A percentile compares a stretch with the other conserved stretches of the same genome.
phyloP scores from a whole-genome alignment of 2,113 vertebrate species.

The Pheucticus melanocephalus region DNA sequence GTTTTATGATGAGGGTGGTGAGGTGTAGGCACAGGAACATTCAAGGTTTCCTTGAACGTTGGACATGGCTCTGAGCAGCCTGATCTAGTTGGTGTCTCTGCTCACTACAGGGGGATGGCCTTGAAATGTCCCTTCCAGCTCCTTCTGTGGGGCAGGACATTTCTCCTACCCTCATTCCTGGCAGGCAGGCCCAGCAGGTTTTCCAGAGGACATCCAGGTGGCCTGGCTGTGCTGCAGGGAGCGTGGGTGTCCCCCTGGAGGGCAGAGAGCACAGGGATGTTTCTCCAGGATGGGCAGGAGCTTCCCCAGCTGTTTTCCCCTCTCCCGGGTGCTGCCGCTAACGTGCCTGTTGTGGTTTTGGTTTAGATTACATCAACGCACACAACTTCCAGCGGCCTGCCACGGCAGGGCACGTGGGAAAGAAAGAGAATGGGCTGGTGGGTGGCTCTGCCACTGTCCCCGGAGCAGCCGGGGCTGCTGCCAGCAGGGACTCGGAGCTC shows the following conservation, averaged over 20 bases:
- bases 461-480: conserved; percentile 73
- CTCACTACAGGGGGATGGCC: neutral
- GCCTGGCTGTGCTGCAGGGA: neutral
- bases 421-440: conserved; percentile 87
- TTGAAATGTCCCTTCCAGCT: neutral
- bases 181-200: neutral
- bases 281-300: neutral
- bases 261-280: neutral
- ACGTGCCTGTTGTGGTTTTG: conserved; percentile 73
- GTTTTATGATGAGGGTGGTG: neutral
- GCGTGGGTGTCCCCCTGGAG: neutral
- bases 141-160: neutral
- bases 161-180: neutral
- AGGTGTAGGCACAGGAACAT: neutral
- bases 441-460: conserved; percentile 73
- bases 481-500: conserved; percentile 84
- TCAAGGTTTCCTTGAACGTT: neutral
- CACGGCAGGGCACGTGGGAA: conserved; percentile 77
- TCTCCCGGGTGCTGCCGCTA: neutral
- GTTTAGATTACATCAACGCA: conserved; percentile 93
- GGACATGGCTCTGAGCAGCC: neutral
- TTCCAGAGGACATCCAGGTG: neutral
- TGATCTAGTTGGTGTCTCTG: neutral
- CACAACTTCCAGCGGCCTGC: conserved; percentile 82
- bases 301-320: neutral